Evolutionary conservation across 2,888 invertebrate species (phyloP).

Genomic region (Geotrupes spiniger): DNA sequence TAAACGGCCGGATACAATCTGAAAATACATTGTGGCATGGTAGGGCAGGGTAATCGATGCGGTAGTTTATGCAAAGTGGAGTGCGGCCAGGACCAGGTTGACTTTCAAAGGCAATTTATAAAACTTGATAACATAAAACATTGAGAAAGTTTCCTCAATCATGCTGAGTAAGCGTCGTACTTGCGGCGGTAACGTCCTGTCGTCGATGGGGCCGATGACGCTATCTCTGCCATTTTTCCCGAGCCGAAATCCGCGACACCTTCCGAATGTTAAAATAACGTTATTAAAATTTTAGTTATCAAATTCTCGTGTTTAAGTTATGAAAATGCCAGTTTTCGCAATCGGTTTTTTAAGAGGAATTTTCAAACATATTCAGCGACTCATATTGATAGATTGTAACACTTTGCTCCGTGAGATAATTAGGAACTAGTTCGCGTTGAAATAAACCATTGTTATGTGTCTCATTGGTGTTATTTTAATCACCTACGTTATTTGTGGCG

Average conservation of each 20-base stretch:
- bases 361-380: too few relatives aligned
- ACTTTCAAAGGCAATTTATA: slow-evolving; percentile 48
- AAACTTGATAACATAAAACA: slow-evolving; percentile 47
- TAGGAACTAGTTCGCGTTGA: too few relatives aligned
- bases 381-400: too few relatives aligned
- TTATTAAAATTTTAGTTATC: too few relatives aligned
- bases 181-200: slow-evolving; percentile 17
- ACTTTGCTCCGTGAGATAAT: too few relatives aligned
- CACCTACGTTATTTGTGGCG: too few relatives aligned
- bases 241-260: neutral
- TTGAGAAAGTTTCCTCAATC: slow-evolving; percentile 43
- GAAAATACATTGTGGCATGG: slow-evolving; percentile 47
- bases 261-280: neutral
- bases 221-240: neutral
- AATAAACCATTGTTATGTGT: too few relatives aligned
- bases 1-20: slow-evolving; percentile 50
- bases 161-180: slow-evolving; percentile 31
- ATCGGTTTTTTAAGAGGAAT: too few relatives aligned
- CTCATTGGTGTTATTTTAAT: too few relatives aligned
- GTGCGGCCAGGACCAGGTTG: slow-evolving; percentile 43
- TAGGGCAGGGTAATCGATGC: slow-evolving; percentile 45
- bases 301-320: too few relatives aligned
- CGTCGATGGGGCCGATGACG: slow-evolving; percentile 1
- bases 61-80: slow-evolving; percentile 47
- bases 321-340: too few relatives aligned